A percentile compares a stretch with the other conserved stretches of the same genome.
Evolutionary conservation across 2,113 vertebrate species (phyloP).

Genomic region (Scytalopus superciliaris): DNA sequence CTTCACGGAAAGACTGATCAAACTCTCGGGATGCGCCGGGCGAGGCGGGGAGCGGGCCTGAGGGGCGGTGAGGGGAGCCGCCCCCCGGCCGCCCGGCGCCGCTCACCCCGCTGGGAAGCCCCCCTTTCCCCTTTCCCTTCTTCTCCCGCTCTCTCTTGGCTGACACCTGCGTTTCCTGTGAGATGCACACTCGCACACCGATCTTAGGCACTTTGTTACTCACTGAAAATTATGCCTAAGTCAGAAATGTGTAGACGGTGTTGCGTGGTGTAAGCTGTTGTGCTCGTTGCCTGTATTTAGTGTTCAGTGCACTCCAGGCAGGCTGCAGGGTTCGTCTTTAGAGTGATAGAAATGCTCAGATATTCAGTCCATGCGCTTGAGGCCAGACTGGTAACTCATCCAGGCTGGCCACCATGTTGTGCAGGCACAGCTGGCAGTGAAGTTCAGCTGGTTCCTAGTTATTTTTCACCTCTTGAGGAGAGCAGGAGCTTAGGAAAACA

Average conservation of each 20-base stretch:
- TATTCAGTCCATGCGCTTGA: accelerated
- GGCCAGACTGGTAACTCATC: no score
- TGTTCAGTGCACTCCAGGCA: not conserved
- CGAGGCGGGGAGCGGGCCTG: not conserved
- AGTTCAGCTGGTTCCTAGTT: not conserved
- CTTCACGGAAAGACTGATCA: no score
- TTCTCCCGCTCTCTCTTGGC: not conserved
- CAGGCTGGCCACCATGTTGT: not conserved
- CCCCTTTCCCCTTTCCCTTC: no score
- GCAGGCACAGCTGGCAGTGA: not conserved
- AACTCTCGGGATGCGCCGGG: not conserved
- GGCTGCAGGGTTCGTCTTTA: not conserved
- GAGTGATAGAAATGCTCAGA: not conserved
- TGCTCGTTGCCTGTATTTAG: not conserved
- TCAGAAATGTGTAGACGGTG: not conserved
- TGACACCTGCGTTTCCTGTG: not conserved
- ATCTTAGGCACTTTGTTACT: not conserved
- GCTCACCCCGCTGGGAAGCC: no score
- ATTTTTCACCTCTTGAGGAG: not conserved
- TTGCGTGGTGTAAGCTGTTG: not conserved
- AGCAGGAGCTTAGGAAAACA: not conserved
- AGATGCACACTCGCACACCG: accelerated
- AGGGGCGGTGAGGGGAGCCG: no score
- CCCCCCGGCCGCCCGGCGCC: no score
- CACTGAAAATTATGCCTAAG: not conserved